Evolutionary conservation across 1,140 invertebrate species (phyloP).

Genomic region (Pogonomyrmex californicus): DNA sequence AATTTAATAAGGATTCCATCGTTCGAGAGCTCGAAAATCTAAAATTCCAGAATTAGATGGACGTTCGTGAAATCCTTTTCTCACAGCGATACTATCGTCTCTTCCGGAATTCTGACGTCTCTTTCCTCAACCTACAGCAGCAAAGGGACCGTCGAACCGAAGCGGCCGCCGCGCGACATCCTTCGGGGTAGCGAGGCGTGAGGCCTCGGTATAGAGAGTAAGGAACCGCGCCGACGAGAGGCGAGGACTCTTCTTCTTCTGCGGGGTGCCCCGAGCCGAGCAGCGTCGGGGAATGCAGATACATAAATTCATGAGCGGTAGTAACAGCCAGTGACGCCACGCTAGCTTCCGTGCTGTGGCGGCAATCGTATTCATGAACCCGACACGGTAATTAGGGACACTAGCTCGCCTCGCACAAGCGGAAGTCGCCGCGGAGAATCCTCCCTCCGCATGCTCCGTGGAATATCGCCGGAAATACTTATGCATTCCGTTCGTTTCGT

Average conservation of each 20-base stretch:
- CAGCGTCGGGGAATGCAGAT: slow-evolving; percentile 86
- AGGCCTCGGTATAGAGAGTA: slow-evolving; percentile 55
- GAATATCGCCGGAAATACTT: slow-evolving; percentile 86
- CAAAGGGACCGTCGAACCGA: background rate
- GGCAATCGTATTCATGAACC: slow-evolving; percentile 87
- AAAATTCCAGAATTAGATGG: background rate
- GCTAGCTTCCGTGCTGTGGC: slow-evolving; percentile 85
- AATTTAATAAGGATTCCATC: background rate
- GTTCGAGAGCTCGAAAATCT: background rate
- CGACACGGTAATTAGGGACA: slow-evolving; percentile 88
- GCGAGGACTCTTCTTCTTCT: slow-evolving; percentile 67
- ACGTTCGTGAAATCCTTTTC: background rate
- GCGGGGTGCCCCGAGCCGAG: slow-evolving; percentile 77
- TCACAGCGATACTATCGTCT: background rate
- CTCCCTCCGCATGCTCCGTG: slow-evolving; percentile 78
- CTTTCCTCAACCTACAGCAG: background rate
- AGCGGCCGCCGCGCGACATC: slow-evolving; percentile 57
- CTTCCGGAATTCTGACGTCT: background rate
- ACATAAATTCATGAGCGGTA: slow-evolving; percentile 87
- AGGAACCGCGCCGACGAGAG: slow-evolving; percentile 64
- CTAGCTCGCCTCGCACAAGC: slow-evolving; percentile 85
- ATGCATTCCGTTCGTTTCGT: slow-evolving; percentile 86
- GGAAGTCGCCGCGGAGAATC: slow-evolving; percentile 86
- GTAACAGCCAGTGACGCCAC: slow-evolving; percentile 87
- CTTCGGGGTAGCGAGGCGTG: slow-evolving; percentile 70